Conservation (phyloP, 1,140 invertebrate species). For the Aphaenogaster rudis region DNA sequence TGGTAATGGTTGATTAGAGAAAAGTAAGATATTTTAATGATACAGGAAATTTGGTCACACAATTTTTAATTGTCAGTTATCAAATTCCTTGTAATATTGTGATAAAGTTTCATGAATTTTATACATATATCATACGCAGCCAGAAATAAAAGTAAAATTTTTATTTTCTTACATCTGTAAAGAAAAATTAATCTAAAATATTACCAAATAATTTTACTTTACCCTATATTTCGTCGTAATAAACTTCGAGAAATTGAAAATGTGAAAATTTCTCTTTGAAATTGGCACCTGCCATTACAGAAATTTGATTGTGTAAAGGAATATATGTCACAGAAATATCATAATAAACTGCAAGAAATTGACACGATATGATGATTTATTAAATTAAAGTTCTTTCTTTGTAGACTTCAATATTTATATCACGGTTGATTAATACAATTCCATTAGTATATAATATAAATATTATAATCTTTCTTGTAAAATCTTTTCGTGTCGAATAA, state of each 20-base stretch:
- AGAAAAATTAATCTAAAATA: background rate
- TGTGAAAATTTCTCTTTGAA: too few relatives aligned
- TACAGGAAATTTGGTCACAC: background rate
- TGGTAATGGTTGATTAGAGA: background rate
- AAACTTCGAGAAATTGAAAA: background rate
- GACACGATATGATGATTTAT: background rate
- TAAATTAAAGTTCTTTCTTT: background rate
- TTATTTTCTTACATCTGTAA: background rate
- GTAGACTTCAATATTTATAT: background rate
- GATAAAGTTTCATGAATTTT: too few relatives aligned
- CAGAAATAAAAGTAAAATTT: background rate
- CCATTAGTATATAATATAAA: background rate
- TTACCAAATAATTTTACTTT: background rate
- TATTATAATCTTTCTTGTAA: background rate
- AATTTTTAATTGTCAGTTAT: background rate
- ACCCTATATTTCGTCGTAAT: background rate
- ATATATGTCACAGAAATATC: background rate
- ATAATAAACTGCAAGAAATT: background rate
- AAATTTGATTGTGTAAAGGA: too few relatives aligned
- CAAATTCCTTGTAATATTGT: background rate
- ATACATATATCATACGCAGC: background rate
- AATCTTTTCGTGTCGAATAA: background rate
- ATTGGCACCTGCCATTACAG: too few relatives aligned
- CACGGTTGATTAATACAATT: background rate
- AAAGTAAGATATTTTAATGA: background rate